Percentiles rank a stretch among this genome's conserved stretches.
Evolutionary conservation across 1,140 invertebrate species (phyloP).

Genomic region (Penaeus vannamei): DNA sequence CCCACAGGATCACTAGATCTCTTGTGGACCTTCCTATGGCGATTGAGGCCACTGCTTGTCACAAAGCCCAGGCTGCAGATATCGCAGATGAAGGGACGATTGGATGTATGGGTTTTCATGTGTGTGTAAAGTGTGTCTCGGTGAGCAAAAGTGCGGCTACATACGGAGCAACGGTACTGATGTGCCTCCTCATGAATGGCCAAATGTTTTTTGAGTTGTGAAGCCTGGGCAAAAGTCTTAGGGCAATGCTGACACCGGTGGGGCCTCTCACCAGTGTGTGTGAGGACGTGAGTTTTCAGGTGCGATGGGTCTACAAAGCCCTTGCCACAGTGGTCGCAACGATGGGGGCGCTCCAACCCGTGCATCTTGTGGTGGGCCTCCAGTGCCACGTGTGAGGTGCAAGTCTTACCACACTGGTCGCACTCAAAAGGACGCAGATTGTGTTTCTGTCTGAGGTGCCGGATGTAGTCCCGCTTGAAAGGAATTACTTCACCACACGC

Average conservation of each 20-base stretch:
- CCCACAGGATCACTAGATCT: constrained; percentile 44
- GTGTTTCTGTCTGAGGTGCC: constrained; percentile 61
- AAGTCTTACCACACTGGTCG: constrained; percentile 78
- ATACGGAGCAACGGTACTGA: constrained; percentile 96
- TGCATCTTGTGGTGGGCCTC: constrained; percentile 76
- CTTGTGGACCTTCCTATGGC: constrained; percentile 67
- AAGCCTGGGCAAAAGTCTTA: constrained; percentile 57
- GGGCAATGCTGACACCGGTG: constrained; percentile 62
- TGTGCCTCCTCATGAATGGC: constrained; percentile 96
- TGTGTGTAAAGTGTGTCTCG: constrained; percentile 70
- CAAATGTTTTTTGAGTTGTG: constrained; percentile 67
- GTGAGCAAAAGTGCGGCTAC: constrained; percentile 73
- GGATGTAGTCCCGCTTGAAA: constrained; percentile 66
- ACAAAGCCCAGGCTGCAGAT: constrained; percentile 70
- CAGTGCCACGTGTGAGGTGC: constrained; percentile 80
- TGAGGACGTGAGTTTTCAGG: constrained; percentile 56
- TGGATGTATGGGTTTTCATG: constrained; percentile 72
- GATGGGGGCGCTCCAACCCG: constrained; percentile 54
- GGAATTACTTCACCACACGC: constrained; percentile 65
- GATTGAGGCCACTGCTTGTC: constrained; percentile 65
- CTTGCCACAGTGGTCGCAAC: constrained; percentile 63
- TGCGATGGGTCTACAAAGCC: constrained; percentile 54
- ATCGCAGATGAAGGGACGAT: constrained; percentile 72
- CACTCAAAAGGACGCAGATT: constrained; percentile 76
- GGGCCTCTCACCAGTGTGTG: constrained; percentile 59